Percentiles rank a stretch among this genome's conserved stretches.
phyloP scores from a whole-genome alignment of 2,888 invertebrate genomes.

The Ceriagrion tenellum region DNA sequence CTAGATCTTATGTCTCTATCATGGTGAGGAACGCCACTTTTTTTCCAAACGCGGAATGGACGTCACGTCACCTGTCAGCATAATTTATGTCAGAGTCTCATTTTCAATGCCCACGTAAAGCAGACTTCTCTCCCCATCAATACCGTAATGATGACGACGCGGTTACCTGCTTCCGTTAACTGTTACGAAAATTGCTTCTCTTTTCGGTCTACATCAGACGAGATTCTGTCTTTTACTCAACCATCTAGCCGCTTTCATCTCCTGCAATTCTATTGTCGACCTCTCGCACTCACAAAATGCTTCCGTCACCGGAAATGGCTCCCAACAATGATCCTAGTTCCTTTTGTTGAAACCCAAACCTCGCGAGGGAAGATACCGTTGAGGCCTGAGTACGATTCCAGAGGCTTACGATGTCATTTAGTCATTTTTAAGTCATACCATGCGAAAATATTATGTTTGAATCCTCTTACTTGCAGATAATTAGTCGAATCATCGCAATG shows the following conservation, averaged over 20 bases:
- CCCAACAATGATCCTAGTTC: not conserved
- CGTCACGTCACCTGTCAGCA: not conserved
- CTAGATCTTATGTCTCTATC: not conserved
- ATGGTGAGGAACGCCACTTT: too few relatives aligned
- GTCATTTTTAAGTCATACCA: too few relatives aligned
- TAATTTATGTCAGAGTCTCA: not conserved
- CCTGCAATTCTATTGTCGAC: not conserved
- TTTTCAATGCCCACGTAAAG: not conserved
- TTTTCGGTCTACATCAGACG: not conserved
- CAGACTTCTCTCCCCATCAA: not conserved
- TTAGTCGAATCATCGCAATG: too few relatives aligned
- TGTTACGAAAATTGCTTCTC: not conserved
- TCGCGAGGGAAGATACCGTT: not conserved
- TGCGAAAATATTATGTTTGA: too few relatives aligned
- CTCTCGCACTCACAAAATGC: not conserved
- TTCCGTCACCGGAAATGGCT: conserved; percentile 14
- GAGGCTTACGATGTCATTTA: not conserved
- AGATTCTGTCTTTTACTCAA: not conserved
- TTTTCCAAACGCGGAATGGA: too few relatives aligned
- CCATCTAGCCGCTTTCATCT: conserved; percentile 4
- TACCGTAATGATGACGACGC: not conserved
- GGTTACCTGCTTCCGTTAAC: not conserved
- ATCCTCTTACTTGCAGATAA: too few relatives aligned
- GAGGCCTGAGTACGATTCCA: not conserved
- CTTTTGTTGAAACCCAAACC: not conserved